Evolutionary conservation across 2,888 invertebrate genomes (phyloP).

Genomic region (Bellardia bayeri): DNA sequence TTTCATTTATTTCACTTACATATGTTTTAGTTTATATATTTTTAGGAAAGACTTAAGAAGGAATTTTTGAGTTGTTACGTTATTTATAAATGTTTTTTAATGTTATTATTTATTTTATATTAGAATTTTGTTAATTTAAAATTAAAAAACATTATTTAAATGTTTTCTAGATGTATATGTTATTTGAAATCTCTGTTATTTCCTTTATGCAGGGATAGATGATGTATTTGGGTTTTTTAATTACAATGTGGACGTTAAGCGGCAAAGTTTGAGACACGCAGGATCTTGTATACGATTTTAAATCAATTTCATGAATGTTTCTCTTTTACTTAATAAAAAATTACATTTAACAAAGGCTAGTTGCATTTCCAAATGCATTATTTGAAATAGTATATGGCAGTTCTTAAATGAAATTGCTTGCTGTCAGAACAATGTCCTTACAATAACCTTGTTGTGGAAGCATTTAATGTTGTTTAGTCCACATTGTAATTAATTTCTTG

Average conservation of each 20-base stretch:
- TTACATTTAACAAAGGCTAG: too few species aligned
- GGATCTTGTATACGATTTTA: too few species aligned
- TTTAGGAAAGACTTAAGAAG: conserved; percentile 75
- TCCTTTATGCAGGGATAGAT: conserved; percentile 1
- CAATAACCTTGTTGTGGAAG: too few species aligned
- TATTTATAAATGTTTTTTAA: conserved; percentile 30
- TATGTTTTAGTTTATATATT: conserved; percentile 37
- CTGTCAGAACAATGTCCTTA: too few species aligned
- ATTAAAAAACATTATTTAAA: conserved; percentile 29
- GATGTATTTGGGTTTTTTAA: background rate
- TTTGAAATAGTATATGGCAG: too few species aligned
- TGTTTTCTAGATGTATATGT: background rate
- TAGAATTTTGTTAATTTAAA: conserved; percentile 26
- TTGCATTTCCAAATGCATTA: too few species aligned
- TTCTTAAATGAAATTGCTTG: too few species aligned
- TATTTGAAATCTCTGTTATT: conserved; percentile 3
- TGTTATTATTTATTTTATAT: conserved; percentile 46
- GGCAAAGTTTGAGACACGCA: background rate
- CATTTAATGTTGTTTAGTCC: background rate
- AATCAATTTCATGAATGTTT: too few species aligned
- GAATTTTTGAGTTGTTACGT: conserved; percentile 71
- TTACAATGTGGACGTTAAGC: background rate
- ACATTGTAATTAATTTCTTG: conserved; percentile 4
- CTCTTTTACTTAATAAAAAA: too few species aligned
- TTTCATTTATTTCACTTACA: conserved; percentile 59